phyloP scores from a whole-genome alignment of 2,797 vertebrate species.

The Micropoecilia bifurca region DNA sequence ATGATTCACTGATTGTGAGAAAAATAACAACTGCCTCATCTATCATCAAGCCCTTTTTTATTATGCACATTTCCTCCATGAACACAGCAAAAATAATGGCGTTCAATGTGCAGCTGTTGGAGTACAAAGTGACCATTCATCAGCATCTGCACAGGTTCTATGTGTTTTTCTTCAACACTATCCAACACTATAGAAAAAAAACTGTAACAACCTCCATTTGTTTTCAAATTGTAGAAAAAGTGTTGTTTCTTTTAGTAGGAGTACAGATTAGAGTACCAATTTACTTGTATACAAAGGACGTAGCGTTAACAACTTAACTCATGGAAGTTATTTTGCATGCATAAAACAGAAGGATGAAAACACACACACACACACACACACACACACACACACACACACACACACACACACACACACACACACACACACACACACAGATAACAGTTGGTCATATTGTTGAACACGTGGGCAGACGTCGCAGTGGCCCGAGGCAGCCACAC shows the following conservation, averaged over 20 bases:
- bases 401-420: neutral
- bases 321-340: neutral
- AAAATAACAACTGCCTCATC: conserved; percentile 44
- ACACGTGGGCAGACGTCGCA: neutral
- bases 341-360: neutral
- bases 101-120: conserved; percentile 35
- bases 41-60: conserved; percentile 50
- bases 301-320: neutral
- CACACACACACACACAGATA: neutral
- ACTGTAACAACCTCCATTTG: neutral
- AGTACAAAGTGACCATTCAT: conserved; percentile 56
- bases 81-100: conserved; percentile 36
- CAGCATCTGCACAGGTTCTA: neutral
- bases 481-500: neutral
- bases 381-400: neutral
- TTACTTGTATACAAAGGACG: neutral
- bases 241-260: neutral
- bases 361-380: neutral
- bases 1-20: conserved; percentile 61
- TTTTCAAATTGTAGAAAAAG: conserved; percentile 2
- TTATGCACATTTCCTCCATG: conserved; percentile 22
- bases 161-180: conserved; percentile 9
- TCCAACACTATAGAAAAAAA: neutral
- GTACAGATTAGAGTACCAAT: neutral
- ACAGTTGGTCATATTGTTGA: neutral